A percentile compares a stretch with the other conserved stretches of the same genome.
Conservation (phyloP, 2,888 invertebrate genomes). For the Phorcus lineatus region DNA sequence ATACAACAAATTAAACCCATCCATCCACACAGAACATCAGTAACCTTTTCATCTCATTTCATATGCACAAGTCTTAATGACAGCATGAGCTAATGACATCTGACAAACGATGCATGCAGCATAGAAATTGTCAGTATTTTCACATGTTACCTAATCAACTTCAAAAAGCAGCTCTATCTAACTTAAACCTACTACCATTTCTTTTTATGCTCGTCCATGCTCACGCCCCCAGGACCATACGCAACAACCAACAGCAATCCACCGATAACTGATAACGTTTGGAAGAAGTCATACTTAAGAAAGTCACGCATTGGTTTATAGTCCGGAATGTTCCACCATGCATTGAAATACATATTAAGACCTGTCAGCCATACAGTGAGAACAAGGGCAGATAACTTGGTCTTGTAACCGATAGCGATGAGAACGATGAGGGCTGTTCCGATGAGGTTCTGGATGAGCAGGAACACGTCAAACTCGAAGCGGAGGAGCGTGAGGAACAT, state of each 20-base stretch:
- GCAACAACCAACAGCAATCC: slow-evolving; percentile 98
- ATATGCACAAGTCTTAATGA: no score
- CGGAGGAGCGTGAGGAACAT: slow-evolving; percentile 98
- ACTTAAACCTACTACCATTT: slow-evolving; percentile 83
- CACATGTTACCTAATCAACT: neutral
- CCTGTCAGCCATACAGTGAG: slow-evolving; percentile 90
- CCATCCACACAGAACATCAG: no score
- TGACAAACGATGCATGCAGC: neutral
- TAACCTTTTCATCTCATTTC: no score
- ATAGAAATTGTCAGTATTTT: neutral
- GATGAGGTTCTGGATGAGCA: slow-evolving; percentile 93
- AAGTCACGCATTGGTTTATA: slow-evolving; percentile 98
- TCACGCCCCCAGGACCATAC: slow-evolving; percentile 92
- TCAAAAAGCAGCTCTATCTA: neutral
- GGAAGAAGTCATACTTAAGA: slow-evolving; percentile 98
- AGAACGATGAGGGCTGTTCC: slow-evolving; percentile 95
- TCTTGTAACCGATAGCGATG: slow-evolving; percentile 98
- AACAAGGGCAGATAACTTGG: slow-evolving; percentile 96
- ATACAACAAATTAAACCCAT: no score
- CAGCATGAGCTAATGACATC: neutral
- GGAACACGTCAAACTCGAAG: slow-evolving; percentile 89
- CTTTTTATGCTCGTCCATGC: slow-evolving; percentile 99
- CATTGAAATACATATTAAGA: slow-evolving; percentile 97
- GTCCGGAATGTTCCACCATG: slow-evolving; percentile 97
- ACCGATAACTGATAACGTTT: slow-evolving; percentile 98